Evolutionary conservation across 2,888 invertebrate genomes (phyloP).

Genomic region (Cheilosia grossa): DNA sequence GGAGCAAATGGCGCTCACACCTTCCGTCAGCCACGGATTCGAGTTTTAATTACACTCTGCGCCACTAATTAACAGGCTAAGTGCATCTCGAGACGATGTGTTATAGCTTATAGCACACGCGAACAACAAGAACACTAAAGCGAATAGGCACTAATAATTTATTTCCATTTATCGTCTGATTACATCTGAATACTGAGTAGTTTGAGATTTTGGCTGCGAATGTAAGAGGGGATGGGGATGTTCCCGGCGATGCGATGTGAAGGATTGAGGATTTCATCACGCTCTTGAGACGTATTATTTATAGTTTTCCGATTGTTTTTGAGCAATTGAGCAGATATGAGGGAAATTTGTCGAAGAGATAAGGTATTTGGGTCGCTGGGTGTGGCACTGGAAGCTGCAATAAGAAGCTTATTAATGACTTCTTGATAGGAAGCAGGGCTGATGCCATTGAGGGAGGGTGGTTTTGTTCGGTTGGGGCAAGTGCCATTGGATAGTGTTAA

Average conservation of each 20-base stretch:
- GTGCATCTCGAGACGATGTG: conserved; percentile 70
- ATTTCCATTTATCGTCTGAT: conserved; percentile 67
- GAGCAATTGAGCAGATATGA: background rate
- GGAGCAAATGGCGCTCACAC: conserved; percentile 46
- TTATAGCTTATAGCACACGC: background rate
- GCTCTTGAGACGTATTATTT: conserved; percentile 27
- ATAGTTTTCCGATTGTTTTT: conserved; percentile 27
- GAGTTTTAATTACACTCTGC: conserved; percentile 26
- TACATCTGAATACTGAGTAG: conserved; percentile 38
- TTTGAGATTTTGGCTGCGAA: conserved; percentile 24
- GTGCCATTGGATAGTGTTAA: no score
- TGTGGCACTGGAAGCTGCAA: background rate
- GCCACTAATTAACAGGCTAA: conserved; percentile 65
- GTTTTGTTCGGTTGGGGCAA: no score
- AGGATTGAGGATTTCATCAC: conserved; percentile 5
- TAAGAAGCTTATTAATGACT: no score
- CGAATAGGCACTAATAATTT: conserved; percentile 49
- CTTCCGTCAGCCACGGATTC: conserved; percentile 9
- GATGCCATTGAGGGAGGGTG: no score
- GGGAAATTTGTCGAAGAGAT: conserved; percentile 33
- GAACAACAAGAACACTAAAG: background rate
- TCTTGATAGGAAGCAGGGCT: no score
- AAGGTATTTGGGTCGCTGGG: conserved; percentile 19
- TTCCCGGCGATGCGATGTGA: background rate
- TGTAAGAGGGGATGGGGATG: conserved; percentile 22